phyloP scores from a whole-genome alignment of 1,140 invertebrate genomes.

The Drosophila miranda region DNA sequence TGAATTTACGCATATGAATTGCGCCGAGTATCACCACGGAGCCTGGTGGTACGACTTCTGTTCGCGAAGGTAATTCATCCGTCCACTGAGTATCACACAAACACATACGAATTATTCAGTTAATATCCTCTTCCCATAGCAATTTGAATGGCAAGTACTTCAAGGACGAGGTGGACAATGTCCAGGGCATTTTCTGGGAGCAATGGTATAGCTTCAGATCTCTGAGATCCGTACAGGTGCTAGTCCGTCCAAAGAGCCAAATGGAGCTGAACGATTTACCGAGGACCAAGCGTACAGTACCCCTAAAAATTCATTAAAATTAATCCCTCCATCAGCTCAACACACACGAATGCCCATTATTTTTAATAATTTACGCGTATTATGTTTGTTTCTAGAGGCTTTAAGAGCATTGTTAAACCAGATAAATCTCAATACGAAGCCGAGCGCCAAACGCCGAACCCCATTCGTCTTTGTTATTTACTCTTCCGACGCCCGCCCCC shows the following conservation, averaged over 20 bases:
- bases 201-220: too few relatives aligned
- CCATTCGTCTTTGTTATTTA: constrained; percentile 20
- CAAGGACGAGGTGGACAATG: constrained; percentile 41
- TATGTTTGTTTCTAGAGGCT: neutral
- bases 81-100: too few relatives aligned
- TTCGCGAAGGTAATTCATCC: constrained; percentile 52
- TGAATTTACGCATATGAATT: constrained; percentile 83
- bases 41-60: constrained; percentile 87
- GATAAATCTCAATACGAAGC: constrained; percentile 18
- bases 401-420: neutral
- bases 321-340: too few relatives aligned
- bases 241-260: too few relatives aligned
- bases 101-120: neutral
- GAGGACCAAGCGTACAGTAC: too few relatives aligned
- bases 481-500: constrained; percentile 15
- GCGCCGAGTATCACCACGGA: constrained; percentile 85
- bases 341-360: too few relatives aligned
- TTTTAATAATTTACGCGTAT: too few relatives aligned
- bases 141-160: constrained; percentile 69
- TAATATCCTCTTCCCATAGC: constrained; percentile 20
- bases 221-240: too few relatives aligned
- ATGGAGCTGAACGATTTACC: too few relatives aligned
- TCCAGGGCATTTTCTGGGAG: too few relatives aligned
- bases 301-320: too few relatives aligned
- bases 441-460: too few relatives aligned